Conservation (phyloP, 2,797 vertebrate species). For the Chanos chanos region DNA sequence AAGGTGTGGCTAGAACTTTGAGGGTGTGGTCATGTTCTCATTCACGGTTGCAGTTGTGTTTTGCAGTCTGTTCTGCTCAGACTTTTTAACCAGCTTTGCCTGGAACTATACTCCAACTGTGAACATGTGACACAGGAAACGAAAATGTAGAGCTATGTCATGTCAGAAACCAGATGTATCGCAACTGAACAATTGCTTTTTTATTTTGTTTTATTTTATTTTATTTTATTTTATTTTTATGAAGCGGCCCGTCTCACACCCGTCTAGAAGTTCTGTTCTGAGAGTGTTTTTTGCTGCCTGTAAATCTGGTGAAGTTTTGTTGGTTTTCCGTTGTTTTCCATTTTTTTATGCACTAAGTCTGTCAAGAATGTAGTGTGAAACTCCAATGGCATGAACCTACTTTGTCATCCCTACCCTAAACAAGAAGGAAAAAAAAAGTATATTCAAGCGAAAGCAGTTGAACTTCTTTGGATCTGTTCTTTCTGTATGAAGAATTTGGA, state of each 20-base stretch:
- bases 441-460: background rate
- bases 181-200: slow-evolving; percentile 14
- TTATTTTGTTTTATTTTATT: slow-evolving; percentile 29
- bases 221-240: slow-evolving; percentile 24
- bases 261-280: background rate
- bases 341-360: slow-evolving; percentile 84
- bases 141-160: background rate
- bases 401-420: slow-evolving; percentile 26
- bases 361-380: slow-evolving; percentile 88
- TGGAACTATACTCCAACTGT: slow-evolving; percentile 16
- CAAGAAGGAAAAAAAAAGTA: slow-evolving; percentile 5
- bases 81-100: background rate
- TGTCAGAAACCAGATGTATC: slow-evolving; percentile 10
- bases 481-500: too few species aligned
- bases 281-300: background rate
- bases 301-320: too few species aligned
- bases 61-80: background rate
- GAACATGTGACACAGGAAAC: too few species aligned
- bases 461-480: slow-evolving; percentile 12
- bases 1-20: background rate
- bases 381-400: slow-evolving; percentile 69
- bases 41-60: too few species aligned
- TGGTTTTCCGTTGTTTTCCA: slow-evolving; percentile 63
- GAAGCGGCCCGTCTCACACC: too few species aligned
- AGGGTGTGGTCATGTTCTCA: background rate